A percentile compares a stretch with the other conserved stretches of the same genome.
These are phyloP conservation scores for Leptopilina clavipes DNA, from an alignment of 1,140 invertebrate species.

Conservation along the genomic window DNA sequence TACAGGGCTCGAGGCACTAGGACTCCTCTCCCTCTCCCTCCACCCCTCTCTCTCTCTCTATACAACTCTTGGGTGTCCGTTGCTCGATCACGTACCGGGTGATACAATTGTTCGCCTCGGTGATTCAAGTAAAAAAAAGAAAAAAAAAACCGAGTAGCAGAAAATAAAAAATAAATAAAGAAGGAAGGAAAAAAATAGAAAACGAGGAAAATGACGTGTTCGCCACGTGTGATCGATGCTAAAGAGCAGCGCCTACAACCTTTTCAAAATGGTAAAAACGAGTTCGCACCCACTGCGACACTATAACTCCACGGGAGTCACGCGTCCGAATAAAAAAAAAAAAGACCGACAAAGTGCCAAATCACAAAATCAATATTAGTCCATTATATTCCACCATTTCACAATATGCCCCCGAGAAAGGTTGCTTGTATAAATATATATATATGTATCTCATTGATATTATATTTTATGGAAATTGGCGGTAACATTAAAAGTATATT, in stretches of 20 bases:
- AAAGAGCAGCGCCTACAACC: conserved; percentile 32
- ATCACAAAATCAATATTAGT: conserved; percentile 28
- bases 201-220: background rate
- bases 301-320: conserved; percentile 13
- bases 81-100: conserved; percentile 61
- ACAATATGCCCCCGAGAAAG: background rate
- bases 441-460: no score
- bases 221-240: conserved; percentile 26
- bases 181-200: no score
- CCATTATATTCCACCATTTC: background rate
- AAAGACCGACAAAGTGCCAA: conserved; percentile 21
- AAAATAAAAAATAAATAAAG: no score
- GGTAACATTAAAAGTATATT: background rate
- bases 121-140: background rate
- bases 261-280: conserved; percentile 11
- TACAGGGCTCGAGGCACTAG: conserved; percentile 63
- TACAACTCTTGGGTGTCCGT: conserved; percentile 59
- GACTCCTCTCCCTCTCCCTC: conserved; percentile 44
- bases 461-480: conserved; percentile 43
- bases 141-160: no score
- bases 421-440: no score
- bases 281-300: conserved; percentile 34
- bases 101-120: conserved; percentile 46
- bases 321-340: no score
- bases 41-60: no score